A percentile compares a stretch with the other conserved stretches of the same genome.
phyloP scores from a whole-genome alignment of 53 echinoderm and acorn worm species.

The Apostichopus leukothele region DNA sequence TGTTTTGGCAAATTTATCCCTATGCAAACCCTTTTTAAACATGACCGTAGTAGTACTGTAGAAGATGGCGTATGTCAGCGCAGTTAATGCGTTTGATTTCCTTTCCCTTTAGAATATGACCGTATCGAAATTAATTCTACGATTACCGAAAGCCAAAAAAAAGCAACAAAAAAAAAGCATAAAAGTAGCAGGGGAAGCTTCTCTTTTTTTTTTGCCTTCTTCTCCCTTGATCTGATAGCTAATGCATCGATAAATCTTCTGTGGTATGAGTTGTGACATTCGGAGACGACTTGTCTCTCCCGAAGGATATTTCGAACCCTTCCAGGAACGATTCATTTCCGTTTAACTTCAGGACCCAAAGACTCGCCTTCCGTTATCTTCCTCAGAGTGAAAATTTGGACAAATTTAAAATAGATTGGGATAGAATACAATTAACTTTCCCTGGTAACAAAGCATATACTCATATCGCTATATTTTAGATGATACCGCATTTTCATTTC shows the following conservation, averaged over 20 bases:
- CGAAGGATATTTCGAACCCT: constrained; percentile 38
- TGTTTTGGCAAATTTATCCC: constrained; percentile 23
- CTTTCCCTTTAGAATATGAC: constrained; percentile 33
- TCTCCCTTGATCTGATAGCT: background rate
- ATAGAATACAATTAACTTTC: constrained; percentile 43
- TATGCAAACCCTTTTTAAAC: constrained; percentile 33
- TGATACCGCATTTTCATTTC: constrained; percentile 37
- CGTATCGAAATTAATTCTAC: constrained; percentile 49
- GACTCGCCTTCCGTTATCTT: constrained; percentile 40
- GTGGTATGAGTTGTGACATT: constrained; percentile 38
- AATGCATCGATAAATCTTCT: constrained; percentile 41
- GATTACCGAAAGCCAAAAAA: constrained; percentile 29
- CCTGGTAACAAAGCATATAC: constrained; percentile 38
- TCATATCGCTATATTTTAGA: constrained; percentile 39
- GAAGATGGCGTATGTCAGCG: constrained; percentile 30
- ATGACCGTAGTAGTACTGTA: constrained; percentile 33
- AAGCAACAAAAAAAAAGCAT: background rate
- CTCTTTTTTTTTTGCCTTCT: constrained; percentile 7
- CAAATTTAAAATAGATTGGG: constrained; percentile 45
- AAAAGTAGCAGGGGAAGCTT: background rate
- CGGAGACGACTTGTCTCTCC: constrained; percentile 35
- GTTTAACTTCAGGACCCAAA: constrained; percentile 45
- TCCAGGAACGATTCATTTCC: constrained; percentile 41
- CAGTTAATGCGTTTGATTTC: constrained; percentile 48
- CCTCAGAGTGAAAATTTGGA: constrained; percentile 45